These are phyloP conservation scores for Zaprionus inermis DNA, from an alignment of 1,140 invertebrate genomes.

Conservation along the genomic window DNA sequence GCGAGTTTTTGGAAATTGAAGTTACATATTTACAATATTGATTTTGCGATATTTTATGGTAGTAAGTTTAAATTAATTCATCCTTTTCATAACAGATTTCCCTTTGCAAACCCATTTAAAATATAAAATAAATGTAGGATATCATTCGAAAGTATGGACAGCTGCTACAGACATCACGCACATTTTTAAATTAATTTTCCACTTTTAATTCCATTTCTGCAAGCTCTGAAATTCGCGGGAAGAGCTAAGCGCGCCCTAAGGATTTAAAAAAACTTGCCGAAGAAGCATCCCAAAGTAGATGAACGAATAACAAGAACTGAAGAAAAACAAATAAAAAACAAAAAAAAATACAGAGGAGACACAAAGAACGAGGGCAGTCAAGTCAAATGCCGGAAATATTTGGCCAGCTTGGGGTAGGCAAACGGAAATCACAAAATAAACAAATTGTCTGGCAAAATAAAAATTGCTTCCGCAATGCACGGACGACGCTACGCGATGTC, in stretches of 20 bases:
- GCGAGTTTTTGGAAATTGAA: too few species aligned
- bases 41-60: too few species aligned
- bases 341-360: conserved; percentile 4
- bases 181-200: conserved; percentile 11
- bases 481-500: conserved; percentile 37
- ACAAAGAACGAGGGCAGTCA: conserved; percentile 9
- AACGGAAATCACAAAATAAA: conserved; percentile 84
- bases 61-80: not conserved
- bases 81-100: not conserved
- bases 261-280: conserved; percentile 24
- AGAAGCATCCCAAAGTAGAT: conserved; percentile 9
- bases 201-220: conserved; percentile 13
- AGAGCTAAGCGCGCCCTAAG: conserved; percentile 26
- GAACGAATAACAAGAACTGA: not conserved
- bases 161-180: conserved; percentile 16
- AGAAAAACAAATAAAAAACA: not conserved
- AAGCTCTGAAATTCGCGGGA: not conserved
- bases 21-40: too few species aligned
- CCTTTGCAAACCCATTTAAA: not conserved
- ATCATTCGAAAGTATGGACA: conserved; percentile 20
- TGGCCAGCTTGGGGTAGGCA: conserved; percentile 42
- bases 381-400: conserved; percentile 77
- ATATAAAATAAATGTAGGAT: not conserved
- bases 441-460: conserved; percentile 84
- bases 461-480: conserved; percentile 81